Conservation (phyloP, 2,888 invertebrate species). For the Tipula confusa region DNA sequence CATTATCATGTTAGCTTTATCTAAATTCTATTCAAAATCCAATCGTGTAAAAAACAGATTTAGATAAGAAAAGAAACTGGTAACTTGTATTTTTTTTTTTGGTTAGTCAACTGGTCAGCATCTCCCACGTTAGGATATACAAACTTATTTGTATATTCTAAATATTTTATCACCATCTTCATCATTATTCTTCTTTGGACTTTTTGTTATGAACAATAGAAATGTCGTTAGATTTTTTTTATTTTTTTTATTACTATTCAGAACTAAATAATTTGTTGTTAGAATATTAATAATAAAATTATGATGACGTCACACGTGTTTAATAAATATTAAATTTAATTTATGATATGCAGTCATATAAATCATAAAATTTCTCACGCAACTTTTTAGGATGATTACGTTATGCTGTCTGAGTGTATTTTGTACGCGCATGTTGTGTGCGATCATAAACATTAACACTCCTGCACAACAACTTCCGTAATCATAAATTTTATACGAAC, state of each 20-base stretch:
- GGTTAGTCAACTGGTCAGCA: not conserved
- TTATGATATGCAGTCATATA: not conserved
- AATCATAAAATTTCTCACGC: conserved; percentile 1
- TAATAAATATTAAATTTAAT: not conserved
- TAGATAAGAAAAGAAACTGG: not conserved
- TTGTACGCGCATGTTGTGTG: not conserved
- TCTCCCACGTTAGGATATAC: not conserved
- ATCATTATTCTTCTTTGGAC: not conserved
- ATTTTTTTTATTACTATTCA: not conserved
- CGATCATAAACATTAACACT: not conserved
- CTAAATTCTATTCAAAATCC: not conserved
- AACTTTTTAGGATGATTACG: not conserved
- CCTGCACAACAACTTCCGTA: not conserved
- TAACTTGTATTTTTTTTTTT: not conserved
- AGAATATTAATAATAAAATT: not conserved
- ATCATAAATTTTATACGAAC: not conserved
- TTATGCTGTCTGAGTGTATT: no score
- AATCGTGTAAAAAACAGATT: not conserved
- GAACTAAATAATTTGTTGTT: not conserved
- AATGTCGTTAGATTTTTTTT: not conserved
- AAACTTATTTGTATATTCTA: not conserved
- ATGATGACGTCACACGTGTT: not conserved
- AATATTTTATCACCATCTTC: not conserved
- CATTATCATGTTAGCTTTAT: not conserved
- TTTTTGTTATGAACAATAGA: not conserved